These are phyloP conservation scores for Elysia crispata DNA, from an alignment of 2,888 invertebrate species.

Conservation along the genomic window DNA sequence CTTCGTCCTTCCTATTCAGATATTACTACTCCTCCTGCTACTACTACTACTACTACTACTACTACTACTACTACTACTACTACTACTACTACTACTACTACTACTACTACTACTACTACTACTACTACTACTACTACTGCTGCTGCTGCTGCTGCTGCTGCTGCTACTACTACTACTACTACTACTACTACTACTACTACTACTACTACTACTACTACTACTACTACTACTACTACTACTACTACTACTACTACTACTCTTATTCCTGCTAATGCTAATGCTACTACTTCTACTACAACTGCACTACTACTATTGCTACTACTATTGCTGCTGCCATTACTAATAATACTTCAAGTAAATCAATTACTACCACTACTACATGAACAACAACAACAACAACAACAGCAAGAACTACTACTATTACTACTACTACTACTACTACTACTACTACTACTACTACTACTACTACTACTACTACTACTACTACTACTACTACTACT, in stretches of 20 bases:
- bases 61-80: constrained; percentile 5
- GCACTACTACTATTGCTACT: constrained; percentile 20
- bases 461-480: constrained; percentile 3
- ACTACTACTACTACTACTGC: constrained; percentile 18
- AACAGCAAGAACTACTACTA: background rate
- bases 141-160: constrained; percentile 22
- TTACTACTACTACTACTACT: constrained; percentile 22
- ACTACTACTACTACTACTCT: no score
- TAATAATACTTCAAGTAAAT: background rate
- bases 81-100: constrained; percentile 27
- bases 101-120: constrained; percentile 6
- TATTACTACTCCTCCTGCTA: constrained; percentile 17
- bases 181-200: background rate
- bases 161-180: constrained; percentile 1
- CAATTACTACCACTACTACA: background rate
- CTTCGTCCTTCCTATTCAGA: no score
- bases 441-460: background rate
- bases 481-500: constrained; percentile 16
- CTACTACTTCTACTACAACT: no score
- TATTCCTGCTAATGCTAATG: no score
- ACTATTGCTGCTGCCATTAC: background rate
- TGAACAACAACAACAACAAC: background rate
- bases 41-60: background rate
- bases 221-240: constrained; percentile 21
- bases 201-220: constrained; percentile 10